phyloP scores from a whole-genome alignment of 2,888 invertebrate genomes.

The Drosophila flavopinicola region DNA sequence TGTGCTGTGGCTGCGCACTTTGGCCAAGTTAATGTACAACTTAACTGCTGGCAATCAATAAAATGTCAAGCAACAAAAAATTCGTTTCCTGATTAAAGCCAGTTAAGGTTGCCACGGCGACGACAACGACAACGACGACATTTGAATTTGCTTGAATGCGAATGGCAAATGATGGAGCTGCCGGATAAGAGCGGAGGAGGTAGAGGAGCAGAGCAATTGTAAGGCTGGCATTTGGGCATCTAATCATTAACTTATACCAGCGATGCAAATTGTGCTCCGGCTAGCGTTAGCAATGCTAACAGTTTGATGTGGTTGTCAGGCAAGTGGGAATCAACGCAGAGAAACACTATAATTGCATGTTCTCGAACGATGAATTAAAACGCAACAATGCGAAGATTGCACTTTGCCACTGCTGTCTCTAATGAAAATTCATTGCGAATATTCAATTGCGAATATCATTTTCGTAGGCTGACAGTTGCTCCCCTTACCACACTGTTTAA shows the following conservation, averaged over 20 bases:
- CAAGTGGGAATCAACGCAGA: background rate
- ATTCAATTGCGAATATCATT: no score
- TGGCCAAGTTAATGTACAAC: conserved; percentile 56
- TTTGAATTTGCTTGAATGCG: conserved; percentile 12
- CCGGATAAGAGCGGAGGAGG: background rate
- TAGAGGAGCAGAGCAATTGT: background rate
- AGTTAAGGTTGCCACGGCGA: conserved; percentile 14
- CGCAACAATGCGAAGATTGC: background rate
- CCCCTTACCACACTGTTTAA: no score
- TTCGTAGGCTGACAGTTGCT: no score
- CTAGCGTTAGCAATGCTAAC: background rate
- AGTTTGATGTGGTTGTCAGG: background rate
- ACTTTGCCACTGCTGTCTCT: no score
- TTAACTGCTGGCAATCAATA: conserved; percentile 59
- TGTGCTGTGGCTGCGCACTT: conserved; percentile 19
- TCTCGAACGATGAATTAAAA: background rate
- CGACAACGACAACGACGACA: conserved; percentile 49
- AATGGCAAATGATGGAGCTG: background rate
- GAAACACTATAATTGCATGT: no score
- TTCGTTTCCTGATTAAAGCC: conserved; percentile 7
- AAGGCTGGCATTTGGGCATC: background rate
- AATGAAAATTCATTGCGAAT: no score
- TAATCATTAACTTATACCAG: background rate
- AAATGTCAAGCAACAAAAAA: conserved; percentile 42
- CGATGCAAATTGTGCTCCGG: conserved; percentile 4